Base-by-base conservation (phyloP, 2,797 vertebrate genomes). In the Gymnoscopelus braueri region DNA sequence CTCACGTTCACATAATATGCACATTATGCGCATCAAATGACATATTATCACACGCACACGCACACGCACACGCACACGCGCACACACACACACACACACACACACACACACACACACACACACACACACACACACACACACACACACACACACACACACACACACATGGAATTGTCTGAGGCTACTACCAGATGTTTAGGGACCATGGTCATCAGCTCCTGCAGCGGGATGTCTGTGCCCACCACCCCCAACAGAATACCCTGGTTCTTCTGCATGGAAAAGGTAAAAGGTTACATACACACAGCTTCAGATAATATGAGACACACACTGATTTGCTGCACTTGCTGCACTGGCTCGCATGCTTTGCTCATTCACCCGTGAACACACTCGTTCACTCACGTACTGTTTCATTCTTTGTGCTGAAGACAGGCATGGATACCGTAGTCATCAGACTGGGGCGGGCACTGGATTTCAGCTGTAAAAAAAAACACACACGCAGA, bases 341-440 rank as follows among this genome's bases (percentile, higher is more conserved):
- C 3, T 29, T 29, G 26, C 26, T 29, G 26, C 26, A 29, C 26
- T 29, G 5, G 39, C 10, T 24, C 39, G 23, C 15, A 47, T 50
- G 58, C 11, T 39, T 39, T 19, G 47, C 32, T 14, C 24, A 71
- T n/a, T 49, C 35, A 65, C 19, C 51, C 49, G 56, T 14, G 52
- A 1, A 65, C 0, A 49, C 11, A 48, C 7, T 49, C 32, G 24
- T 1, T 56, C 12, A 68, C 80, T 82, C 89, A 97, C 95, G 95
- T 89, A 96, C 97, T 51, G 97, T 99, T 91, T 99, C 96, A 13
- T 98, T 99, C 93, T 97, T 96, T 86, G 97, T 99, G 94, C 98
- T 99, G 86, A 99, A 99, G 59, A 99, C 98, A 0, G 98, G 98
- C 98, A 99, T 99, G 85, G 98, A 97, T 8, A 99, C 97, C 1